Percentiles rank a stretch among this genome's conserved stretches.
phyloP scores from a whole-genome alignment of 2,797 vertebrate genomes.

The Tolypeutes matacus region DNA sequence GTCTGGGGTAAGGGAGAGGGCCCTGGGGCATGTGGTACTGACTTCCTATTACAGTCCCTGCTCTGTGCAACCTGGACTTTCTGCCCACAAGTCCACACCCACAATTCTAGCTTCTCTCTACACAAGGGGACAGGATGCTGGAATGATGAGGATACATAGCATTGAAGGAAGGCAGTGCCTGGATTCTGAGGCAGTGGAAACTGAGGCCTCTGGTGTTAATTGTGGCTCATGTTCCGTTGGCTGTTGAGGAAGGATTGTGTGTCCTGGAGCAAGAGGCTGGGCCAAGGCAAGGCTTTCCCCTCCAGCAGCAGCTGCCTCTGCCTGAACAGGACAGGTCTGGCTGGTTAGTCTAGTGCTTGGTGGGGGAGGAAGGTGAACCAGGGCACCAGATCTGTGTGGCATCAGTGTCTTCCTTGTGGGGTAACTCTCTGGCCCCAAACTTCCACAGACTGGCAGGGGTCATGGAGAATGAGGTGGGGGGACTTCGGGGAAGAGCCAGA shows the following conservation, averaged over 20 bases:
- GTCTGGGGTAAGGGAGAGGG: slow-evolving; percentile 66
- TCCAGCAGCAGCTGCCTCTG: slow-evolving; percentile 25
- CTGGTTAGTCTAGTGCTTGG: slow-evolving; percentile 77
- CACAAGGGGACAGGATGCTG: neutral
- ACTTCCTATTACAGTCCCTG: slow-evolving; percentile 41
- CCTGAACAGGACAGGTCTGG: slow-evolving; percentile 76
- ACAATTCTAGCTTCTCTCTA: slow-evolving; percentile 58
- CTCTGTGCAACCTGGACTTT: neutral
- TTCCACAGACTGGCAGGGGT: neutral
- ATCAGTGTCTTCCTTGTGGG: neutral
- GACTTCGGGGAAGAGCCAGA: neutral
- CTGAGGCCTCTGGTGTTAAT: slow-evolving; percentile 57
- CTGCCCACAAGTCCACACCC: neutral
- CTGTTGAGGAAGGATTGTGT: slow-evolving; percentile 70
- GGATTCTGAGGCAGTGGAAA: slow-evolving; percentile 45
- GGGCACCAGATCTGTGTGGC: slow-evolving; percentile 36
- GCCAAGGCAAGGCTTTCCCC: slow-evolving; percentile 48
- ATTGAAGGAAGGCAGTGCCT: neutral
- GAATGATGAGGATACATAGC: slow-evolving; percentile 24
- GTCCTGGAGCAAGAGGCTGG: slow-evolving; percentile 72
- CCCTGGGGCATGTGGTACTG: neutral
- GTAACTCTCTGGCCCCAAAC: neutral
- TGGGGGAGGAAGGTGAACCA: neutral
- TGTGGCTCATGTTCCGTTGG: slow-evolving; percentile 68
- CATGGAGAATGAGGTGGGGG: neutral